Conservation (phyloP, 2,113 vertebrate genomes). For the Cercopithecus mona region DNA sequence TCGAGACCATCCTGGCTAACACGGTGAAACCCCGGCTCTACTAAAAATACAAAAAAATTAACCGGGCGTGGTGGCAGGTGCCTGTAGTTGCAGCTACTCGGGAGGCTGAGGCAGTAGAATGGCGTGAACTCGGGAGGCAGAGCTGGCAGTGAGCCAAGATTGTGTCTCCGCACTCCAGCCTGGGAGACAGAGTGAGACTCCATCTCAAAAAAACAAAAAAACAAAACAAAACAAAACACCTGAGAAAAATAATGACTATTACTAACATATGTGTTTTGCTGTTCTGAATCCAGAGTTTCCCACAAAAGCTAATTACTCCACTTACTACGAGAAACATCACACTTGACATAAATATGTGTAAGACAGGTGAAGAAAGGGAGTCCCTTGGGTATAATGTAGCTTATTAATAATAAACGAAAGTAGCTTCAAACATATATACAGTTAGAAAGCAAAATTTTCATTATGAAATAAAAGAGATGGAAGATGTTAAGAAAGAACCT, state of each 20-base stretch:
- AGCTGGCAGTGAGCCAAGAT: no score
- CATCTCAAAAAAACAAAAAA: no score
- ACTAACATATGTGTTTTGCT: not conserved
- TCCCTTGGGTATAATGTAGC: not conserved
- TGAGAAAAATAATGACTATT: not conserved
- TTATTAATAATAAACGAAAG: not conserved
- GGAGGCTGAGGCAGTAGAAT: no score
- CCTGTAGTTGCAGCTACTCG: no score
- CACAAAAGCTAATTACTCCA: not conserved
- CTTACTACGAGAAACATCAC: not conserved
- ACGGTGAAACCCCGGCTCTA: no score
- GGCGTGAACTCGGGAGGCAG: no score
- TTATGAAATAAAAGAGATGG: not conserved
- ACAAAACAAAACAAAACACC: no score
- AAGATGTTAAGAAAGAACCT: not conserved
- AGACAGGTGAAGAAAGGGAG: not conserved
- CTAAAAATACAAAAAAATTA: no score
- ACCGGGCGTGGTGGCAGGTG: no score
- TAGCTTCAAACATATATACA: not conserved
- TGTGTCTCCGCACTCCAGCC: no score
- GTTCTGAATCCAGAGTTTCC: not conserved
- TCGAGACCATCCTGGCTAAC: no score
- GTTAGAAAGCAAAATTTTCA: not conserved
- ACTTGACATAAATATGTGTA: not conserved
- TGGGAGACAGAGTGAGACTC: no score